Evolutionary conservation across 2,888 invertebrate genomes (phyloP).

Genomic region (Seira ritae): DNA sequence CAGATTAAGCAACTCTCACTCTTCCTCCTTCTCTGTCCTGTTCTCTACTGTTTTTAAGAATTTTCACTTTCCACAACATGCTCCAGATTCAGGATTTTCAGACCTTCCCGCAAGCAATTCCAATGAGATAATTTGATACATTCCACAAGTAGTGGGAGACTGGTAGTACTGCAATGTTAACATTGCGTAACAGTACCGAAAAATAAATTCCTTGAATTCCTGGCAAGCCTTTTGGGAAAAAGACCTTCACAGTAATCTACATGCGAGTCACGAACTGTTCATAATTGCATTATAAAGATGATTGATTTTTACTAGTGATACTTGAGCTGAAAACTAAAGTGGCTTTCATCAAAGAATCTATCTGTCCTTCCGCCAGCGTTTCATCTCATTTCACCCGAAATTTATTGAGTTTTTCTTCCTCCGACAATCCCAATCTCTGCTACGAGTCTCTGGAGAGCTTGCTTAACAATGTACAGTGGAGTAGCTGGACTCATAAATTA

Average conservation of each 20-base stretch:
- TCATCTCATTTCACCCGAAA: not conserved
- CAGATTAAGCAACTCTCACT: constrained; percentile 9
- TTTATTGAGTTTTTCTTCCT: not conserved
- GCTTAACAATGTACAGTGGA: too few species aligned
- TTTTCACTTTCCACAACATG: too few species aligned
- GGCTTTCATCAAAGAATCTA: not conserved
- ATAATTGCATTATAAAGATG: constrained; percentile 3
- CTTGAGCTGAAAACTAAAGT: not conserved
- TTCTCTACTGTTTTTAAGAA: too few species aligned
- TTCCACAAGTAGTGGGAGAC: not conserved
- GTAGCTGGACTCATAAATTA: too few species aligned
- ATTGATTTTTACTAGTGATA: not conserved
- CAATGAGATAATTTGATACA: not conserved
- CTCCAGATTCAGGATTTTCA: too few species aligned
- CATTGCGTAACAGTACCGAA: not conserved
- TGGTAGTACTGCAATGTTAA: too few species aligned
- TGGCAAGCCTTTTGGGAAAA: too few species aligned
- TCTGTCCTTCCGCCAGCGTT: not conserved
- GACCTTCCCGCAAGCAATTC: too few species aligned
- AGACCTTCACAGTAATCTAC: not conserved
- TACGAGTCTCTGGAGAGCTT: too few species aligned
- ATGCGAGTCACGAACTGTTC: not conserved
- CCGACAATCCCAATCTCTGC: too few species aligned
- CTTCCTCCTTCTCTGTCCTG: not conserved
- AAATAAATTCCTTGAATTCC: not conserved